Base-by-base conservation (phyloP, 2,888 invertebrate species). In the Matsumyia berberina region DNA sequence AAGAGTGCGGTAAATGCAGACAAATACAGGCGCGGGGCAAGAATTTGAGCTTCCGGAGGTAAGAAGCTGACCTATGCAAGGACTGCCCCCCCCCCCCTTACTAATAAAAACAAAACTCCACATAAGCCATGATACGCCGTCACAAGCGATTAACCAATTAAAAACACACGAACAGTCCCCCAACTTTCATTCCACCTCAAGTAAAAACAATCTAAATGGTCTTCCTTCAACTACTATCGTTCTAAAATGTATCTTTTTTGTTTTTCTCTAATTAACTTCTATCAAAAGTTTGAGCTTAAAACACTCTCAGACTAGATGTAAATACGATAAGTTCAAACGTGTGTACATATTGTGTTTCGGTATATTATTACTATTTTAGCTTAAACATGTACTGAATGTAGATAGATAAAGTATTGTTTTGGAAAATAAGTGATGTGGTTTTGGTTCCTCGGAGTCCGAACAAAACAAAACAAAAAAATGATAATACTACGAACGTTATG, bases 271-370 rank as follows among this genome's bases (percentile, higher is more conserved):
- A 70, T 66, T 66, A 73, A 67, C 33, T 80, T 67, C 60, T 80
- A 80, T 72, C 57, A 55, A 78, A 78, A 79, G 49, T 64, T 70
- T 72, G 78, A 72, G 70, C 64, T 73, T 53, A 67, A 82, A 82
- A 69, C 64, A 78, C 66, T 77, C 72, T 78, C 78, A 82, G 82
- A 82, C 82, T 82, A 72, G 81, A 72, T 72, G 66, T 62, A 53
- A 73, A 78, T 78, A 83, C 67, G 78, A 77, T 66, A 77, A 66
- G 24, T 76, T 69, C 42, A 76, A 66, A 35, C 64, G 29, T 42
- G 24, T 72, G 53, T 55, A n/a, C n/a, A n/a, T n/a, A 37, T 37
- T 72, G 39, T 60, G 57, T 66, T 42, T 60, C 8, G 11, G 66
- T 69, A 80, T 39, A 12, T 39, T 29, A 8, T 33, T 35, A 29